Evolutionary conservation across 2,797 vertebrate species (phyloP), one percentile per base, ranked within the genome.

Genomic region (Meriones psammophilus): DNA sequence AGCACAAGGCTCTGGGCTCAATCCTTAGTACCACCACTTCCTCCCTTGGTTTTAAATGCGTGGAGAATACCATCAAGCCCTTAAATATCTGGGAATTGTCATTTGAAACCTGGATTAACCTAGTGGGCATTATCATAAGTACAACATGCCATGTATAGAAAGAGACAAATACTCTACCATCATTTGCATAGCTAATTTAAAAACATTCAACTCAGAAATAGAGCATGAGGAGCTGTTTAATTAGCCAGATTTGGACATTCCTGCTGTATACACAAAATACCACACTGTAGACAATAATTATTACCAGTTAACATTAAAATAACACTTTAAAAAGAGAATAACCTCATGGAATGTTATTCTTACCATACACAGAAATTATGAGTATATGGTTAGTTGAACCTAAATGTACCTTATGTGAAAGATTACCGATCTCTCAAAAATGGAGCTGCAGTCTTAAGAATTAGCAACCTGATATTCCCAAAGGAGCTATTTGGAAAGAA

Each of bases 401-500:
- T 39, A 14, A 91, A 50, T 95, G 18, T 39, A 77, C 20, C 20
- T 89, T 89, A 62, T 28, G 12, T 83, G 88, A 94, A 83, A 78
- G 39, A 62, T 69, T 50, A 30, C 24, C 56, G 28, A 66, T 89
- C 15, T 94, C 42, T 85, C 1, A 93, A 73, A 89, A 80, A 58
- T 94, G 18, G 20, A 66, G 26, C 46, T 10, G 6, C 90, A 89
- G 20, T 93, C 42, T 50, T 89, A 85, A 89, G 30, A 89, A 24
- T 73, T 95, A 60, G 50, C 58, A 92, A 92, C 10, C 42, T 73
- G 17, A 85, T 42, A 90, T 20, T 89, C n/a, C 10, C 54, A 87
- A 81, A 77, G 20, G n/a, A 80, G 76, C 54, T 91, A 33, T 24
- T 85, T 95, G 30, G 26, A 36, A 95, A 94, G 14, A 94, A 92